Percentiles rank a stretch among this genome's conserved stretches.
phyloP scores from a whole-genome alignment of 2,113 vertebrate species.

The Litocranius walleri region DNA sequence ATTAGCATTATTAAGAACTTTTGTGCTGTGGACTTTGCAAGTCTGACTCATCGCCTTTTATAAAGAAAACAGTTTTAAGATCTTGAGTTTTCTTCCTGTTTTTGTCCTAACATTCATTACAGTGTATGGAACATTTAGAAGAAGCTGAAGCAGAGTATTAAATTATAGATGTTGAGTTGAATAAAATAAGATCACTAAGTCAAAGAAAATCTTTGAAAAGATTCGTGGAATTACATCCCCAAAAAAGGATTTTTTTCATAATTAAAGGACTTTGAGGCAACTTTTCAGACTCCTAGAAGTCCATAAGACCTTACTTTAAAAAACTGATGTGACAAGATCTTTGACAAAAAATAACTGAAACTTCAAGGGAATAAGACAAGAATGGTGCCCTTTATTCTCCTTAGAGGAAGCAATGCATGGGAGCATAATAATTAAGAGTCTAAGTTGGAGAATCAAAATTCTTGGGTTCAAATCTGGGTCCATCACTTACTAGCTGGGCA shows the following conservation, averaged over 20 bases:
- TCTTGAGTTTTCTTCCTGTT: constrained; percentile 24
- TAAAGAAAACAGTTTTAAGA: not conserved
- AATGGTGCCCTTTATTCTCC: not conserved
- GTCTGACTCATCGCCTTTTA: not conserved
- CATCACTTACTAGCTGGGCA: not conserved
- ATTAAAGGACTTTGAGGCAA: constrained; percentile 21
- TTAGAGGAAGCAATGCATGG: not conserved
- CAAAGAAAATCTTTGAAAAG: constrained; percentile 16
- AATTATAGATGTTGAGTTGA: constrained; percentile 36
- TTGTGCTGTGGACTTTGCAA: not conserved
- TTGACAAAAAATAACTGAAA: not conserved
- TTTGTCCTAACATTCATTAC: not conserved
- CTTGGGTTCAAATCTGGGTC: not conserved
- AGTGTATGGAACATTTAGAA: not conserved
- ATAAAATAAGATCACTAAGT: constrained; percentile 40
- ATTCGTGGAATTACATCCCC: not conserved
- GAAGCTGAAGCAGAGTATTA: constrained; percentile 6
- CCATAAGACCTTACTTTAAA: not conserved
- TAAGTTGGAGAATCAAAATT: not conserved
- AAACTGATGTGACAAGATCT: not conserved
- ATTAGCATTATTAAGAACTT: not conserved
- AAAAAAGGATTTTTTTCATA: constrained; percentile 6
- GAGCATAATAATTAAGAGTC: not conserved
- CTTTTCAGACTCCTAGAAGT: constrained; percentile 11
- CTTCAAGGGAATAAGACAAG: not conserved